phyloP scores from a whole-genome alignment of 2,888 invertebrate species.

The Caenorhabditis imperialis region DNA sequence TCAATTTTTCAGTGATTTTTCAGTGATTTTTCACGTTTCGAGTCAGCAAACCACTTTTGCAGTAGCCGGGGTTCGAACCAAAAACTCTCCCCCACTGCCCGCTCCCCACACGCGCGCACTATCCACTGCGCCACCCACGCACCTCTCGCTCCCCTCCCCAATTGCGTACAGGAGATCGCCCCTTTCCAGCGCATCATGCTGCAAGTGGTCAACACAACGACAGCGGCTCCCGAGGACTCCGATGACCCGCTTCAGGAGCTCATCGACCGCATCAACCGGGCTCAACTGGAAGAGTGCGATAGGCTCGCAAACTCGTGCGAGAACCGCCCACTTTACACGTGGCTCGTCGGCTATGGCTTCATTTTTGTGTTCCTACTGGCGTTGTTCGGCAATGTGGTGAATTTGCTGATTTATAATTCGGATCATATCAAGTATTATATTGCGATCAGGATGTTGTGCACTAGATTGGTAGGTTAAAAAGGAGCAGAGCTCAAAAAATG shows the following conservation, averaged over 20 bases:
- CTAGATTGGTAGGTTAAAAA: conserved; percentile 63
- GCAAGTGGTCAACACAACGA: conserved; percentile 6
- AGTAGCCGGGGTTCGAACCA: no score
- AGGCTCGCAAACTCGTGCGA: conserved; percentile 61
- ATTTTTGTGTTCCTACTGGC: conserved; percentile 71
- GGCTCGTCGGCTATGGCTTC: conserved; percentile 73
- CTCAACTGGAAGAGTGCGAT: conserved; percentile 35
- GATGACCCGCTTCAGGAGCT: conserved; percentile 16
- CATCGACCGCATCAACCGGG: conserved; percentile 26
- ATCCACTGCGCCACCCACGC: no score
- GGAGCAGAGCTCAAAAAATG: no score
- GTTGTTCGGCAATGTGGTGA: conserved; percentile 72
- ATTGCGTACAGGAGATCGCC: background rate
- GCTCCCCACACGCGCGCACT: no score
- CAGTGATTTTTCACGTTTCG: no score
- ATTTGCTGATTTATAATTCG: conserved; percentile 74
- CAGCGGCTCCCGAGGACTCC: background rate
- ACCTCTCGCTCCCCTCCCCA: no score
- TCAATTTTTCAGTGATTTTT: no score
- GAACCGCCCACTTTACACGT: conserved; percentile 62
- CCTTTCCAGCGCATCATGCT: conserved; percentile 29
- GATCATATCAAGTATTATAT: conserved; percentile 75
- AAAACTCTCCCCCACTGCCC: no score
- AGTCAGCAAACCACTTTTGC: no score
- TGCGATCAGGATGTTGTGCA: conserved; percentile 76